These are phyloP conservation scores for Procambarus virginalis DNA, from an alignment of 1,140 invertebrate genomes.

Conservation along the genomic window DNA sequence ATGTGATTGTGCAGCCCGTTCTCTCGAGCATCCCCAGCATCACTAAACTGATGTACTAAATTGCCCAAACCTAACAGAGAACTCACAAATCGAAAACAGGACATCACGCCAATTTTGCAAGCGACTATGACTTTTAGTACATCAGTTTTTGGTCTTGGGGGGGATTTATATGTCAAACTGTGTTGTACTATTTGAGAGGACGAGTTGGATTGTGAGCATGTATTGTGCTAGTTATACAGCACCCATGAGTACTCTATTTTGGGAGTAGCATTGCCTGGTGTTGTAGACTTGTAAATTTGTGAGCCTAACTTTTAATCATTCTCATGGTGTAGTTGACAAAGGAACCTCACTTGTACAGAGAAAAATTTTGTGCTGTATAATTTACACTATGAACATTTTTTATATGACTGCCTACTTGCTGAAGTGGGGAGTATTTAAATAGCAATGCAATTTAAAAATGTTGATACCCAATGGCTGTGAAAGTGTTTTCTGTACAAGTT, in stretches of 20 bases:
- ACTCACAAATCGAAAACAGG: too few species aligned
- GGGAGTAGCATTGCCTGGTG: not conserved
- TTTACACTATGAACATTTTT: not conserved
- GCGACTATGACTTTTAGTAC: too few species aligned
- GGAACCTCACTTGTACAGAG: not conserved
- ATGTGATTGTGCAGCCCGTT: not conserved
- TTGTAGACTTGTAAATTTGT: not conserved
- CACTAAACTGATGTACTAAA: too few species aligned
- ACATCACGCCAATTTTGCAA: too few species aligned
- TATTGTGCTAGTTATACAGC: not conserved
- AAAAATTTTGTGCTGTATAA: not conserved
- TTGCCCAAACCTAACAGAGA: too few species aligned
- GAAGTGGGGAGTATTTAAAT: not conserved
- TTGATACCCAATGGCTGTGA: constrained; percentile 11
- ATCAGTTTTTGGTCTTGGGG: too few species aligned
- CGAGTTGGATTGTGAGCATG: not conserved
- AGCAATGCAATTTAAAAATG: constrained; percentile 4
- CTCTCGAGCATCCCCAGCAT: too few species aligned
- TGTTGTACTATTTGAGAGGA: too few species aligned
- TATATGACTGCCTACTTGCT: not conserved
- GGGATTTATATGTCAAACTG: too few species aligned
- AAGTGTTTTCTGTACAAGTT: constrained; percentile 4
- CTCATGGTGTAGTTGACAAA: not conserved
- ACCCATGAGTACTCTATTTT: not conserved
- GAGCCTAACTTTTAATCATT: not conserved